Evolutionary conservation across 2,113 vertebrate species (phyloP), one percentile per base, ranked within the genome.

Genomic region (Embiotoca jacksoni): DNA sequence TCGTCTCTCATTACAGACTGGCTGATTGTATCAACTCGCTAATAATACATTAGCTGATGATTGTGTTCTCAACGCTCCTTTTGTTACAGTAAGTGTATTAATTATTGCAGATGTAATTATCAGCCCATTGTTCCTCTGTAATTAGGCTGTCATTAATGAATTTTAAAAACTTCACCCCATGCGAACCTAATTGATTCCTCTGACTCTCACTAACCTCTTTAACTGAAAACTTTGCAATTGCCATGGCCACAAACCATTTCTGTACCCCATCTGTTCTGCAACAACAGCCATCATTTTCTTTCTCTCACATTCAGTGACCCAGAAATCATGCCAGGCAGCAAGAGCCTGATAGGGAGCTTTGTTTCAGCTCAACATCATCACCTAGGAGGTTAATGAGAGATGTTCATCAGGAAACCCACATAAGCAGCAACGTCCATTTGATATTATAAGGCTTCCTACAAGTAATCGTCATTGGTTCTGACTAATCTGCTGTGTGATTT

Each of bases 41-140:
- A 89, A 90, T 90, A 87, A 70, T 74, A 85, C 84, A 90, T 89
- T 92, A 88, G 86, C 72, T 30, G 74, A 88, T 78, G 83, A 91
- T 57, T 90, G 79, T 82, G 70, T 89, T 89, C 83, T 88, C 85
- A 75, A 59, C 23, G 5, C 66, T 84, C 62, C 76, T 81, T 86
- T 93, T 86, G 90, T 92, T 74, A 82, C 68, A 89, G 72, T 89
- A 85, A 88, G 50, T 72, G 71, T 87, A 92, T 94, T 92, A 87
- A 94, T 93, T 92, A 91, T 89, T 92, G 73, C 73, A 75, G 72
- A 86, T 90, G 87, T 89, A 92, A 94, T 94, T 93, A 94, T 92
- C 91, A 83, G 71, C 67, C 64, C 64, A 84, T 91, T 93, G 88
- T 93, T 92, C 57, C 78, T 78, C 60, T 84, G 60, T 88, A 93